These are phyloP conservation scores for Rotaria socialis DNA, from an alignment of 2,888 invertebrate genomes.

Conservation along the genomic window DNA sequence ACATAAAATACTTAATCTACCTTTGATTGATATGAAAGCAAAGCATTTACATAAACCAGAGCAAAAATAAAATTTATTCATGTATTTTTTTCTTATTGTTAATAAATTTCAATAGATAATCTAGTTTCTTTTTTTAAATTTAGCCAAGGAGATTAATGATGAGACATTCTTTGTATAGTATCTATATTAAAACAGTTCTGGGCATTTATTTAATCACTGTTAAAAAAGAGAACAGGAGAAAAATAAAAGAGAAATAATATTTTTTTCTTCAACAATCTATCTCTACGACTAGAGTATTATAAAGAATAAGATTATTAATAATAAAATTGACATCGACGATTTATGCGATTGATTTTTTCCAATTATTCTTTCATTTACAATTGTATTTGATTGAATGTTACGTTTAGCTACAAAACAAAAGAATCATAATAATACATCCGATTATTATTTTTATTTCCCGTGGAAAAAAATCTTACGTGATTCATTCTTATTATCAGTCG, in stretches of 20 bases:
- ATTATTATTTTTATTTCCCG: neutral
- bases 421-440: too few species aligned
- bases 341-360: neutral
- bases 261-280: neutral
- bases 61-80: neutral
- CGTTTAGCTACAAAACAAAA: neutral
- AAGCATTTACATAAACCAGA: slow-evolving; percentile 21
- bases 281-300: neutral
- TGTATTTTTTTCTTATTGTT: neutral
- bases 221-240: neutral
- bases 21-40: neutral
- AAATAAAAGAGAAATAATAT: neutral
- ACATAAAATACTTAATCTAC: neutral
- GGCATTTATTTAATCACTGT: neutral
- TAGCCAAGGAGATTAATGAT: too few species aligned
- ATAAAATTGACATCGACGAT: neutral
- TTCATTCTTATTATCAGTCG: neutral
- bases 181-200: neutral
- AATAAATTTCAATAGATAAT: neutral
- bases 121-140: too few species aligned
- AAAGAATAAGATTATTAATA: neutral
- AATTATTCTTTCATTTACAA: neutral
- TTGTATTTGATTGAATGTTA: neutral
- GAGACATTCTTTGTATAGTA: too few species aligned
- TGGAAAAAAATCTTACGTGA: neutral